These are phyloP conservation scores for Cryptocephalus primarius DNA, from an alignment of 2,888 invertebrate genomes.

Conservation along the genomic window DNA sequence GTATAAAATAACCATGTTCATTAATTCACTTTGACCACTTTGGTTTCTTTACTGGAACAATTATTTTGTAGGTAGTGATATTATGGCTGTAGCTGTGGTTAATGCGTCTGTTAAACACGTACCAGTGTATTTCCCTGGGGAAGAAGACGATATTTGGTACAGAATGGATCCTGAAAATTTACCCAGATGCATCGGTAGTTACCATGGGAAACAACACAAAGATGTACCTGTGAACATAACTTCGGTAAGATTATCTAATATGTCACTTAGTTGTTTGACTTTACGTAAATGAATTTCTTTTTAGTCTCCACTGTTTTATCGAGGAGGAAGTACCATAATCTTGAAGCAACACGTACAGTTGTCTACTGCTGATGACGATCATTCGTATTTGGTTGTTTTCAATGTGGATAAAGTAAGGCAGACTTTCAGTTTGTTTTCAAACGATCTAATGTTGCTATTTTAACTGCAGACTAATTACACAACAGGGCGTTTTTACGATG, in stretches of 20 bases:
- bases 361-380: too few relatives aligned
- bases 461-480: too few relatives aligned
- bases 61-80: conserved; percentile 2
- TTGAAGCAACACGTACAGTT: too few relatives aligned
- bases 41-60: background rate
- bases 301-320: too few relatives aligned
- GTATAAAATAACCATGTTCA: conserved; percentile 1
- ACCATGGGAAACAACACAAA: background rate
- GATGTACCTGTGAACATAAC: background rate
- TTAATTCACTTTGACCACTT: background rate
- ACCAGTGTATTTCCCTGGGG: background rate
- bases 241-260: background rate
- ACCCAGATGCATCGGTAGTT: background rate
- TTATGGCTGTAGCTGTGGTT: background rate
- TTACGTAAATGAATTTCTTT: too few relatives aligned
- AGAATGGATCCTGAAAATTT: background rate
- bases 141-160: background rate
- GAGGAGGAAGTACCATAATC: too few relatives aligned
- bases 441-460: too few relatives aligned
- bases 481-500: too few relatives aligned
- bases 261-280: too few relatives aligned
- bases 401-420: too few relatives aligned
- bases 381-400: too few relatives aligned
- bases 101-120: background rate
- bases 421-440: too few relatives aligned